Evolutionary conservation across 2,113 vertebrate species (phyloP).

Genomic region (Ivindomyrus marchei): DNA sequence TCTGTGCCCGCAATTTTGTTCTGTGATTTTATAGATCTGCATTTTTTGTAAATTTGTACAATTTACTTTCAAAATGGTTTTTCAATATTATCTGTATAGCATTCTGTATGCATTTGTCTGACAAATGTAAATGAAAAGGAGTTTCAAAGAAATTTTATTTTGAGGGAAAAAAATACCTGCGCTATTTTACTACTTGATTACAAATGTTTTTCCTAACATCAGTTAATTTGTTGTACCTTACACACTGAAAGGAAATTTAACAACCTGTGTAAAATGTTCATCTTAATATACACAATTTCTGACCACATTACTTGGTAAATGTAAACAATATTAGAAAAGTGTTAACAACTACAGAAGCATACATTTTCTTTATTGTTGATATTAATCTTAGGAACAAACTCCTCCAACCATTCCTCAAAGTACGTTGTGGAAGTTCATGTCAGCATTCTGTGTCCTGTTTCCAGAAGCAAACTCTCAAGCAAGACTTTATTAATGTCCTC

Average conservation of each 20-base stretch:
- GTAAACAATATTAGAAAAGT: background rate
- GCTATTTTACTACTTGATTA: constrained; percentile 70
- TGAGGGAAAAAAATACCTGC: constrained; percentile 49
- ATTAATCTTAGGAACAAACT: background rate
- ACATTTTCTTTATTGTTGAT: background rate
- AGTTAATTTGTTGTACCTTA: constrained; percentile 37
- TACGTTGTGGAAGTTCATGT: constrained; percentile 7
- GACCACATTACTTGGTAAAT: background rate
- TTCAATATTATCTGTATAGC: constrained; percentile 20
- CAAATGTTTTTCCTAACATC: constrained; percentile 46
- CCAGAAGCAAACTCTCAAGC: constrained; percentile 81
- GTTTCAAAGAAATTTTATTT: constrained; percentile 26
- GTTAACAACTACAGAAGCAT: background rate
- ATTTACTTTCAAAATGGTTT: constrained; percentile 49
- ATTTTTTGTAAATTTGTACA: constrained; percentile 58
- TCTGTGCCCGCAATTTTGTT: constrained; percentile 23
- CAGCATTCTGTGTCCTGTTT: constrained; percentile 76
- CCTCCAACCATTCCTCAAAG: background rate
- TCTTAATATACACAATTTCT: background rate
- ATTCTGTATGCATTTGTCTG: constrained; percentile 47
- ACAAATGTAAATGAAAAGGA: constrained; percentile 37
- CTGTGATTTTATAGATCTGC: constrained; percentile 62
- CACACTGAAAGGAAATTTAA: constrained; percentile 30
- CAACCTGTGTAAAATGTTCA: background rate
- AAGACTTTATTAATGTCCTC: constrained; percentile 57